Conservation (phyloP, 1,140 invertebrate species). For the Aporrectodea caliginosa region DNA sequence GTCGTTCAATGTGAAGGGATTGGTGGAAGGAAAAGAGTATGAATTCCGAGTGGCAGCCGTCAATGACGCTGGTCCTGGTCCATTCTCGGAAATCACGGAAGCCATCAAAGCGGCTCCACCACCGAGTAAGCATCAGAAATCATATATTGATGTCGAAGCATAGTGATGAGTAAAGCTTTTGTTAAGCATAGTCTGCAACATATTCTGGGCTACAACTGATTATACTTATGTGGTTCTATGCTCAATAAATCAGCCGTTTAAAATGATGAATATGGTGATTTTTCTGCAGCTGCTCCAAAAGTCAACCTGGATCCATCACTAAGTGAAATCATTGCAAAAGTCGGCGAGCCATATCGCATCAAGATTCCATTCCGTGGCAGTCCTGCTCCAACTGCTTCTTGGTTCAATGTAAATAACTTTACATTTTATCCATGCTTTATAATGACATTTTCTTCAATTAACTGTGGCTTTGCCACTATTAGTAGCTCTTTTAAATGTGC, state of each 20-base stretch:
- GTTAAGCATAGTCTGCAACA: neutral
- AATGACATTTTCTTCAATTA: neutral
- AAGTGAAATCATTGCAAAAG: slow-evolving; percentile 88
- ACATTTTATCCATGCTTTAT: too few relatives aligned
- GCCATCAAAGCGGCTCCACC: slow-evolving; percentile 81
- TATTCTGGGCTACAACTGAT: neutral
- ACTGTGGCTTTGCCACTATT: neutral
- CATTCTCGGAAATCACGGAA: slow-evolving; percentile 84
- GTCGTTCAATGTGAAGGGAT: slow-evolving; percentile 74
- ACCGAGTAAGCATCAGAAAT: slow-evolving; percentile 60
- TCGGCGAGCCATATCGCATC: slow-evolving; percentile 91
- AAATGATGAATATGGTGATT: neutral
- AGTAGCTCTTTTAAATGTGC: neutral
- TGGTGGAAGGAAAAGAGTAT: slow-evolving; percentile 93
- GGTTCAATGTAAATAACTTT: slow-evolving; percentile 70
- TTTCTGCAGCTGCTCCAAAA: slow-evolving; percentile 73
- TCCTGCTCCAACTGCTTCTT: slow-evolving; percentile 83
- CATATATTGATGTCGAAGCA: too few relatives aligned
- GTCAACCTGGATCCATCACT: slow-evolving; percentile 89
- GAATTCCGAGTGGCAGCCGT: slow-evolving; percentile 93
- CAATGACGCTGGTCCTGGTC: slow-evolving; percentile 90
- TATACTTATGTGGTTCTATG: neutral
- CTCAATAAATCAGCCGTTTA: neutral
- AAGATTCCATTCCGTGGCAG: slow-evolving; percentile 86
- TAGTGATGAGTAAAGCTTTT: neutral